Evolutionary conservation across 2,888 invertebrate genomes (phyloP).

Genomic region (Leucophenga maculata): DNA sequence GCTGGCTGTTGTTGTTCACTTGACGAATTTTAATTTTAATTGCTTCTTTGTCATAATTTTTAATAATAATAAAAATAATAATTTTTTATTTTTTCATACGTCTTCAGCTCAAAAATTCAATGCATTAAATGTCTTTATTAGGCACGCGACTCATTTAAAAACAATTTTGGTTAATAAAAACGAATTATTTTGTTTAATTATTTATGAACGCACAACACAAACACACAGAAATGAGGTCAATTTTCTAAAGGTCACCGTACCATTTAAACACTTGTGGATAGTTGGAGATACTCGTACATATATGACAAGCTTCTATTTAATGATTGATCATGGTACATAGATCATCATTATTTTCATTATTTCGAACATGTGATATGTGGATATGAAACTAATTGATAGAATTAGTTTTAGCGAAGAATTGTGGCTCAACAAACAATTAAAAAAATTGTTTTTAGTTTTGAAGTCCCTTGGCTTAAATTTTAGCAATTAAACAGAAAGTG

Average conservation of each 20-base stretch:
- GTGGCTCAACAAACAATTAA: too few species aligned
- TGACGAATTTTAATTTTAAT: conserved; percentile 57
- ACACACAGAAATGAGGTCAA: conserved; percentile 21
- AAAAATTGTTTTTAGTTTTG: too few species aligned
- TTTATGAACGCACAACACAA: conserved; percentile 3
- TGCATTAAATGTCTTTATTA: conserved; percentile 50
- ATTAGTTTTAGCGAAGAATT: too few species aligned
- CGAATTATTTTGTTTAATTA: conserved; percentile 4
- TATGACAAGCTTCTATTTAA: too few species aligned
- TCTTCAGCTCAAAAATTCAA: conserved; percentile 12
- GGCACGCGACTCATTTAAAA: conserved; percentile 62
- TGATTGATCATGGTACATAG: too few species aligned
- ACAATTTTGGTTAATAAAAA: conserved; percentile 56
- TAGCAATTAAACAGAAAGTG: too few species aligned
- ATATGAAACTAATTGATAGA: too few species aligned
- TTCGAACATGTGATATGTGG: too few species aligned
- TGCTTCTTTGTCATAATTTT: conserved; percentile 53
- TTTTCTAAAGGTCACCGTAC: neutral
- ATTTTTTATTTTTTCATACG: neutral
- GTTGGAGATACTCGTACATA: too few species aligned
- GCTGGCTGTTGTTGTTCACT: neutral
- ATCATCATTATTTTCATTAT: too few species aligned
- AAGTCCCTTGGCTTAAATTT: too few species aligned
- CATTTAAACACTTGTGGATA: too few species aligned
- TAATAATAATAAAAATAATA: conserved; percentile 58